Percentiles rank a stretch among this genome's conserved stretches.
phyloP scores from a whole-genome alignment of 2,113 vertebrate species.

The Lonchura striata region DNA sequence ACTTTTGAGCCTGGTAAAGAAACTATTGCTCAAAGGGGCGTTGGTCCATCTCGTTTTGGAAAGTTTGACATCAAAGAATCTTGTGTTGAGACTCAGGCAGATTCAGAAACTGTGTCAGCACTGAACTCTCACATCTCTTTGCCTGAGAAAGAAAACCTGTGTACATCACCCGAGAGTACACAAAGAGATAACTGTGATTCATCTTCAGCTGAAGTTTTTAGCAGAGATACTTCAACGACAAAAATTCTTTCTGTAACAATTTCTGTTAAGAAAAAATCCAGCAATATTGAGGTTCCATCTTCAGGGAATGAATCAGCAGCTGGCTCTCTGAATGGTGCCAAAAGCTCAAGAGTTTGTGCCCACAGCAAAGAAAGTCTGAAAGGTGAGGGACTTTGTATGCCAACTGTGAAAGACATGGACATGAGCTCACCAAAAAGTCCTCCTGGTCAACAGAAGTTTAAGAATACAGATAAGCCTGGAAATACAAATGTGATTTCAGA shows the following conservation, averaged over 20 bases:
- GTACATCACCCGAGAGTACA: not conserved
- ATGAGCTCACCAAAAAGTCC: not conserved
- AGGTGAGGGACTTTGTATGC: not conserved
- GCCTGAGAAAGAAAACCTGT: not conserved
- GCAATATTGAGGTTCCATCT: not conserved
- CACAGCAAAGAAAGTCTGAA: not conserved
- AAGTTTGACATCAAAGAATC: not conserved
- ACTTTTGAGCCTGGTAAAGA: not conserved
- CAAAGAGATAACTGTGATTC: not conserved
- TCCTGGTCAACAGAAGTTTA: not conserved
- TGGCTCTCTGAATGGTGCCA: not conserved
- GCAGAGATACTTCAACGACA: not conserved
- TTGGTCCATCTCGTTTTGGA: not conserved
- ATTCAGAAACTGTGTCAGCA: not conserved
- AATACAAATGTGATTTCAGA: not conserved
- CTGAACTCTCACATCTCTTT: not conserved
- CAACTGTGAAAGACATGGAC: not conserved
- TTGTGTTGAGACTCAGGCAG: not conserved
- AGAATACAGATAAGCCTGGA: not conserved
- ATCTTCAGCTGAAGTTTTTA: not conserved
- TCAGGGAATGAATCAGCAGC: not conserved
- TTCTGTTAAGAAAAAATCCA: not conserved
- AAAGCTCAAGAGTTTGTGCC: not conserved
- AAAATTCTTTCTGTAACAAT: not conserved
- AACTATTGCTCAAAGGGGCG: not conserved